Percentiles rank a stretch among this genome's conserved stretches.
phyloP scores from a whole-genome alignment of 2,888 invertebrate genomes.

The Mesochorus sp. region DNA sequence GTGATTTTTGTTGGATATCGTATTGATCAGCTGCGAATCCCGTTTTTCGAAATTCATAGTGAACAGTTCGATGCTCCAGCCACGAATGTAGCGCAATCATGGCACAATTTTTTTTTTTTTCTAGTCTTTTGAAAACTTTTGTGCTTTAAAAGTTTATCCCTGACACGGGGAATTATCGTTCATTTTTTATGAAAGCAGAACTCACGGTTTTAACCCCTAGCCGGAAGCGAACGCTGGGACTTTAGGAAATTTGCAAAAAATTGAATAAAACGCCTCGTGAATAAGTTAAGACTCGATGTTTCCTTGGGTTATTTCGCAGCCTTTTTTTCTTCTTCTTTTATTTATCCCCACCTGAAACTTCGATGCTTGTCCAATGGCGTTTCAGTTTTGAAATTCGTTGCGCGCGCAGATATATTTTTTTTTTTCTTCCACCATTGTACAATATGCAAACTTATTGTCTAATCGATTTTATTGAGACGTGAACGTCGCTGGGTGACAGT shows the following conservation, averaged over 20 bases:
- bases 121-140: background rate
- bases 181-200: background rate
- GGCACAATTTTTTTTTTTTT: background rate
- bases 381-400: too few relatives aligned
- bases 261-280: background rate
- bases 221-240: background rate
- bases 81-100: background rate
- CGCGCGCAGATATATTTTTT: too few relatives aligned
- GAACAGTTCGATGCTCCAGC: background rate
- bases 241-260: background rate
- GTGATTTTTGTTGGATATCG: conserved; percentile 20
- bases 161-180: background rate
- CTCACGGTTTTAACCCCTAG: background rate
- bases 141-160: background rate
- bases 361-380: background rate
- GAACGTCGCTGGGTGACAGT: too few relatives aligned
- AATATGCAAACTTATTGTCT: too few relatives aligned
- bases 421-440: too few relatives aligned
- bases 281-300: background rate
- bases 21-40: background rate
- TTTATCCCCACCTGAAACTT: background rate
- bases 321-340: background rate
- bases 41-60: background rate
- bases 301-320: background rate
- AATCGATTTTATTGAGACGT: too few relatives aligned